Conservation (phyloP, 1,140 invertebrate species). For the Tetramorium parvispinum region DNA sequence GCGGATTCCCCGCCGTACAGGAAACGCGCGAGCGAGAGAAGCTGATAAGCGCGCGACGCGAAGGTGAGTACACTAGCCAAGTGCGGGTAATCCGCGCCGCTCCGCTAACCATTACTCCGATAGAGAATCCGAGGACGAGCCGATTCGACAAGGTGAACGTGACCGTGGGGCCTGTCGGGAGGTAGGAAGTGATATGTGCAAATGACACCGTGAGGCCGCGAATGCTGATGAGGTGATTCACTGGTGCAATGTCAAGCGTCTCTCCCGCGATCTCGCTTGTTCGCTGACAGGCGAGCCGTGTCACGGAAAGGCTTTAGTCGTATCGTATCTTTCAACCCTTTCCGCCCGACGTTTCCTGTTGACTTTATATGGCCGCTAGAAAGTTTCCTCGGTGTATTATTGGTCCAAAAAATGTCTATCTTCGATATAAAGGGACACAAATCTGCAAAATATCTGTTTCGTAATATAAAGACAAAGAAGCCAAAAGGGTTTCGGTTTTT, state of each 20-base stretch:
- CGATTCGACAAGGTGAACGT: slow-evolving; percentile 27
- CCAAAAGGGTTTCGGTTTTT: not conserved
- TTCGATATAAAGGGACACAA: not conserved
- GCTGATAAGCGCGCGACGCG: slow-evolving; percentile 16
- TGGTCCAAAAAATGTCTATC: too few relatives aligned
- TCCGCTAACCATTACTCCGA: not conserved
- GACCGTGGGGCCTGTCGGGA: not conserved
- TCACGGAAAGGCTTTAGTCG: not conserved
- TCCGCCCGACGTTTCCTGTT: not conserved
- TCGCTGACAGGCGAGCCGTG: not conserved
- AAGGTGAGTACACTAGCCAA: slow-evolving; percentile 62
- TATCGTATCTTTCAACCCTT: not conserved
- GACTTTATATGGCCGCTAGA: not conserved
- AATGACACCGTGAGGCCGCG: not conserved
- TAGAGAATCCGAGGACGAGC: not conserved
- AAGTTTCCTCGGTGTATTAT: not conserved
- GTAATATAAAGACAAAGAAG: not conserved
- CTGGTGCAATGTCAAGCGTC: not conserved
- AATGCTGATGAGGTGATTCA: slow-evolving; percentile 63
- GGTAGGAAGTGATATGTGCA: slow-evolving; percentile 45
- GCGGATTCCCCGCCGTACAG: slow-evolving; percentile 70
- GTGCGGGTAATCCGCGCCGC: not conserved
- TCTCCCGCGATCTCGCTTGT: not conserved
- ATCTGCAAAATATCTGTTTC: not conserved
- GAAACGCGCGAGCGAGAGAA: slow-evolving; percentile 42